Base-by-base conservation (phyloP, 2,888 invertebrate genomes). In the Diaphora mendica region DNA sequence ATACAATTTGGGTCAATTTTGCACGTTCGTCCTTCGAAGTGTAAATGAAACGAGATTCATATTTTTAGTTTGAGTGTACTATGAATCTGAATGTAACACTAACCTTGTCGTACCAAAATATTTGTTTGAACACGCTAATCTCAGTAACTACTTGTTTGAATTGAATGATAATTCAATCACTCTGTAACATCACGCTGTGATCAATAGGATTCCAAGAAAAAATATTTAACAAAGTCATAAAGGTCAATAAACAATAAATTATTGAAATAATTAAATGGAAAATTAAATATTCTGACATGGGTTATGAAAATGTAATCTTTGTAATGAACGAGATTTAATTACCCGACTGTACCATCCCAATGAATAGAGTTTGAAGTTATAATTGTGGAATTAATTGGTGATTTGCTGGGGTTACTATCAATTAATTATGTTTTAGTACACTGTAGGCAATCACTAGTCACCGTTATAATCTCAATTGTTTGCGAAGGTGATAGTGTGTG, bases 321-420 rank as follows among this genome's bases (percentile, higher is more conserved):
- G 26, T 62, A 26, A 26, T 13, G 13, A 30, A 17, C 17, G 62
- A 30, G 30, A 59, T 64, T 59, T 64, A 35, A 20, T 23, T 11
- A n/a, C 48, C 69, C 20, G 71, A 77, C 69, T 77, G 74, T 77
- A 82, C 74, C 42, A 20, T 8, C 67, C 35, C 74, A 72, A 76
- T 76, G 80, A 84, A 84, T 77, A 72, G 65, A 70, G 75, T 82
- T 76, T 67, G 44, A 73, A 82, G 71, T 78, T 80, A 75, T 84
- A 79, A 84, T 73, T 75, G 81, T 76, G 71, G 85, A 82, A 84
- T 82, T 84, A 82, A 84, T 80, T 78, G 73, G 51, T 70, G 72
- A 74, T 84, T 78, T 68, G 64, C 69, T 51, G 72, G 44, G 71
- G 70, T 73, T 69, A 76, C 73, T 76, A 76, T 71, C 84, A 79